phyloP scores from a whole-genome alignment of 2,113 vertebrate genomes.

The Heterotilapia buettikoferi region DNA sequence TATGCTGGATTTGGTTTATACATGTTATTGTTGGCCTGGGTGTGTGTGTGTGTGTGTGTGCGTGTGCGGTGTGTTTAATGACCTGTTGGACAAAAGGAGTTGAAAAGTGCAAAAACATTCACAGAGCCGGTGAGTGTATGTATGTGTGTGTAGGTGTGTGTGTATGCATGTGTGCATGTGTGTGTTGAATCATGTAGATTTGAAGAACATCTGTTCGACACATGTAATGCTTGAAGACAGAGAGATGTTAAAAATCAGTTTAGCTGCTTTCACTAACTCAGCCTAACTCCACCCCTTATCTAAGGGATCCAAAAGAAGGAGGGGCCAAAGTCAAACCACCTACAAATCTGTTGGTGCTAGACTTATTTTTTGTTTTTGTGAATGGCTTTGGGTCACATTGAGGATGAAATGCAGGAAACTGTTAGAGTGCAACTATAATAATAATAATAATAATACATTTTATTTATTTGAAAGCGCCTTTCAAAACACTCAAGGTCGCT shows the following conservation, averaged over 20 bases:
- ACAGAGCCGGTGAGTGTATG: accelerated
- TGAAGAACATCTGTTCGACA: not conserved
- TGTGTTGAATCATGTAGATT: not conserved
- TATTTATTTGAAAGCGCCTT: too few relatives aligned
- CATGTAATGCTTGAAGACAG: not conserved
- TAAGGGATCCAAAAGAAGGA: not conserved
- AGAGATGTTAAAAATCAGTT: not conserved
- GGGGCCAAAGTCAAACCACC: accelerated
- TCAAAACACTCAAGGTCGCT: too few relatives aligned
- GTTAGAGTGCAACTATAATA: too few relatives aligned
- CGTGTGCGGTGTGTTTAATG: not conserved
- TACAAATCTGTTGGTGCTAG: not conserved
- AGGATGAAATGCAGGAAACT: too few relatives aligned
- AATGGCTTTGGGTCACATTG: not conserved
- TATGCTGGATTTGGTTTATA: not conserved
- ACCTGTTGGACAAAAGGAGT: not conserved
- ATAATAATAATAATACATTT: too few relatives aligned
- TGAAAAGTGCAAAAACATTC: not conserved
- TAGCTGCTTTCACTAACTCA: not conserved
- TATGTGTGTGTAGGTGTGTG: not conserved
- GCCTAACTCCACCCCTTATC: not conserved
- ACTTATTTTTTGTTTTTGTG: not conserved
- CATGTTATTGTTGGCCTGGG: not conserved
- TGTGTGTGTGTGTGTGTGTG: not conserved
- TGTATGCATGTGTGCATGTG: not conserved